A percentile compares a stretch with the other conserved stretches of the same genome.
These are phyloP conservation scores for Uria lomvia DNA, from an alignment of 2,113 vertebrate genomes.

Conservation along the genomic window DNA sequence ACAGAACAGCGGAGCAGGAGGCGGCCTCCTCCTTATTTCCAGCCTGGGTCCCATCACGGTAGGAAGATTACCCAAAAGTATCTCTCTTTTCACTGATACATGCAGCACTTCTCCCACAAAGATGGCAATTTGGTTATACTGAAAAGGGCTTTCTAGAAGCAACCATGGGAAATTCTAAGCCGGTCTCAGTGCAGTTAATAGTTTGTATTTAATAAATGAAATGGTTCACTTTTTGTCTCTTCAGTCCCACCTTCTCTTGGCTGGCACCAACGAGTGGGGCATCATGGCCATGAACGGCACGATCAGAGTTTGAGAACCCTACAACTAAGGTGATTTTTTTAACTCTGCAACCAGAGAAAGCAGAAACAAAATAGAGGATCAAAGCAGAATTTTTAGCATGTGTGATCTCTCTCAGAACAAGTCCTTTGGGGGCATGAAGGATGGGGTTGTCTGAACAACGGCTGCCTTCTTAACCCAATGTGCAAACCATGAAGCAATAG, in stretches of 20 bases:
- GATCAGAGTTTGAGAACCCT: neutral
- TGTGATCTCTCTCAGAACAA: neutral
- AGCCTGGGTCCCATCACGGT: neutral
- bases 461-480: accelerated
- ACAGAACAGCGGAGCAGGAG: neutral
- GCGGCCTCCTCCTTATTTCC: neutral
- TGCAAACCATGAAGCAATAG: neutral
- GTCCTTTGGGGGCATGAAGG: neutral
- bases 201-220: neutral
- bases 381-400: neutral
- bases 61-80: neutral
- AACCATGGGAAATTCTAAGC: neutral
- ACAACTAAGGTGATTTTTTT: neutral
- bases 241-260: neutral
- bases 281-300: neutral
- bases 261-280: neutral
- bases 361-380: neutral
- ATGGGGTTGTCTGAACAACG: neutral
- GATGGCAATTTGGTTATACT: neutral
- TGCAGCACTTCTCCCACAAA: neutral
- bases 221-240: neutral
- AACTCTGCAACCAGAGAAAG: neutral
- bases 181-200: neutral
- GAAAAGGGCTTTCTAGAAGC: neutral
- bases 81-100: neutral